Evolutionary conservation across 2,888 invertebrate species (phyloP).

Genomic region (Tuta absoluta): DNA sequence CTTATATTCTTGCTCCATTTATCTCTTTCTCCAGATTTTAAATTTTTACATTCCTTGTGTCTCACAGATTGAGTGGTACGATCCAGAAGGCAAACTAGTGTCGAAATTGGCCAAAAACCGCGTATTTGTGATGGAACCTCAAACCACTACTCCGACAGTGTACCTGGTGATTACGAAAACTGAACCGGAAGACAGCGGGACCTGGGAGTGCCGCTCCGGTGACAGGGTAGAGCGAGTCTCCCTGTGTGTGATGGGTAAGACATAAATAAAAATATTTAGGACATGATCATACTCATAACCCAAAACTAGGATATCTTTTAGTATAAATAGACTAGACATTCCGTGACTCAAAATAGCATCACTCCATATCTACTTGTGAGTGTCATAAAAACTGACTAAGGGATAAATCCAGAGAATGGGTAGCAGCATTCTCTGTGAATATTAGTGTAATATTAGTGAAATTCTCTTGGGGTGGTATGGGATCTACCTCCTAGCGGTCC

Average conservation of each 20-base stretch:
- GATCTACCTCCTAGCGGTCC: too few relatives aligned
- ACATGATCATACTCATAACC: not conserved
- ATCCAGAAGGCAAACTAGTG: conserved; percentile 52
- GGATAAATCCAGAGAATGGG: too few relatives aligned
- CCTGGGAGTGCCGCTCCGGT: conserved; percentile 61
- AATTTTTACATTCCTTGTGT: not conserved
- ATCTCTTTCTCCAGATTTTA: not conserved
- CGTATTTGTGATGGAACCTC: conserved; percentile 51
- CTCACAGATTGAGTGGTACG: conserved; percentile 62
- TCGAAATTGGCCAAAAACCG: conserved; percentile 47
- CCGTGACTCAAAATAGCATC: too few relatives aligned
- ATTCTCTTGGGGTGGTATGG: too few relatives aligned
- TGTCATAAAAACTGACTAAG: too few relatives aligned
- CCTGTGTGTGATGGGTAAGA: conserved; percentile 62
- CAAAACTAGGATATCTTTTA: too few relatives aligned
- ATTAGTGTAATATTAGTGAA: too few relatives aligned
- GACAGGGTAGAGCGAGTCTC: conserved; percentile 44
- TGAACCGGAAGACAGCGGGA: conserved; percentile 55
- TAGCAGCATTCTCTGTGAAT: too few relatives aligned
- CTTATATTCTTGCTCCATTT: too few relatives aligned
- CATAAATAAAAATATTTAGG: not conserved
- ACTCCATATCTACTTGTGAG: too few relatives aligned
- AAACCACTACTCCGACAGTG: conserved; percentile 46
- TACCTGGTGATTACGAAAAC: conserved; percentile 51
- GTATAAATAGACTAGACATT: too few relatives aligned